Conservation (phyloP, 35 echinoderm and acorn worm species). For the Apostichopus californicus region DNA sequence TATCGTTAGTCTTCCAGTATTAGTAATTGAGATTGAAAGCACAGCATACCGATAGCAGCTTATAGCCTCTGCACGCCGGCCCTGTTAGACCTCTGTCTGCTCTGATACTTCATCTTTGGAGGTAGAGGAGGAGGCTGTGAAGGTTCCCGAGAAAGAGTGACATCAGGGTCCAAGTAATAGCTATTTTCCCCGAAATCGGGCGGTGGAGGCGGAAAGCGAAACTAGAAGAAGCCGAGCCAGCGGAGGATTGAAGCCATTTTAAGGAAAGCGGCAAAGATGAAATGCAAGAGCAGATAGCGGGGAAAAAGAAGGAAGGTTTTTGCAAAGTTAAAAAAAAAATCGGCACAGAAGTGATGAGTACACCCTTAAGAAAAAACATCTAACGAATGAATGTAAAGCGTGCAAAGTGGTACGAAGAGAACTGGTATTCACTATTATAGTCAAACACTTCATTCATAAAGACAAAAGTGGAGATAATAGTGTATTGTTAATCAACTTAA, state of each 20-base stretch:
- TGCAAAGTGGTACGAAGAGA: too few species aligned
- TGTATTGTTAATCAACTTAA: too few species aligned
- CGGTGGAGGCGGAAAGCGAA: neutral
- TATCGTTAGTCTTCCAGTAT: too few species aligned
- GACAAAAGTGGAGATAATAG: too few species aligned
- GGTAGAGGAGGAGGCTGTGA: constrained; percentile 49
- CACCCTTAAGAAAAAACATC: neutral
- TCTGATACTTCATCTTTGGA: constrained; percentile 23
- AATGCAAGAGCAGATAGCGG: constrained; percentile 7
- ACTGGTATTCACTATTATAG: too few species aligned
- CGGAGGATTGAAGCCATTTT: neutral
- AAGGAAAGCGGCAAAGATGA: neutral
- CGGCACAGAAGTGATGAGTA: neutral
- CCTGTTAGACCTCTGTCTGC: constrained; percentile 17
- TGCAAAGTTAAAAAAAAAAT: neutral
- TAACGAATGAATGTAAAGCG: neutral
- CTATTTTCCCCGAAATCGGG: neutral
- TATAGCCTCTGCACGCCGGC: neutral
- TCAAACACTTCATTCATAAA: too few species aligned
- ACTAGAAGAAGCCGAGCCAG: neutral
- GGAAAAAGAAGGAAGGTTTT: neutral
- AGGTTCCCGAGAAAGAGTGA: constrained; percentile 38
- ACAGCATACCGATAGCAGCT: constrained; percentile 10
- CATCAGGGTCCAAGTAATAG: constrained; percentile 39
- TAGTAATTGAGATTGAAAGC: neutral